Evolutionary conservation across 2,888 invertebrate genomes (phyloP).

Genomic region (Cybosia mesomella): DNA sequence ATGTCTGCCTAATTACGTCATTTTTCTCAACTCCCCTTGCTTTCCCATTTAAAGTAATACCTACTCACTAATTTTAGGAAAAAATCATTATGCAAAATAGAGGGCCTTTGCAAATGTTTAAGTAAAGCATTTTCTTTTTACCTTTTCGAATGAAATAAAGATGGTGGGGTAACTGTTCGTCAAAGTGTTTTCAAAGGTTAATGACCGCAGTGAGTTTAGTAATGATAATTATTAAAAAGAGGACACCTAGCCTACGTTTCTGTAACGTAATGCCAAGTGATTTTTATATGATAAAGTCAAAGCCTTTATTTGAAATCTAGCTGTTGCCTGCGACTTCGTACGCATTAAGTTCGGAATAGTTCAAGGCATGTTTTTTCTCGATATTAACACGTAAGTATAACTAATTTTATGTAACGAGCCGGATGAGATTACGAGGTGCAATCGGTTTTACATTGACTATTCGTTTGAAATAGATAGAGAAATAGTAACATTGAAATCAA

Average conservation of each 20-base stretch:
- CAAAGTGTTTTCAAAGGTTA: constrained; percentile 13
- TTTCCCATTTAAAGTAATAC: constrained; percentile 48
- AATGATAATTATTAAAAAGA: not conserved
- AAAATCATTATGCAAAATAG: constrained; percentile 51
- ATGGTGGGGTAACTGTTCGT: constrained; percentile 10
- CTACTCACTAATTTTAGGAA: constrained; percentile 51
- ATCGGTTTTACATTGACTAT: too few species aligned
- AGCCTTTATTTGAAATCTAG: too few species aligned
- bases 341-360: too few species aligned
- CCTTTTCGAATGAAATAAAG: constrained; percentile 18
- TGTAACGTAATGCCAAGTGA: not conserved
- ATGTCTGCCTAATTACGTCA: constrained; percentile 56
- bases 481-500: too few species aligned
- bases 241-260: not conserved
- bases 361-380: too few species aligned
- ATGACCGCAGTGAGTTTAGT: constrained; percentile 7
- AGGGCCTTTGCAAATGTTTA: constrained; percentile 40
- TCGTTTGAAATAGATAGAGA: too few species aligned
- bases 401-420: too few species aligned
- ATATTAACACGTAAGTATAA: too few species aligned
- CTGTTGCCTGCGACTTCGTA: too few species aligned
- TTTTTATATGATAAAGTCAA: too few species aligned
- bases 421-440: too few species aligned
- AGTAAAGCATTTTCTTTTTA: constrained; percentile 27
- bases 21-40: constrained; percentile 49